Evolutionary conservation across 2,888 invertebrate species (phyloP).

Genomic region (Hedychridium roseum): DNA sequence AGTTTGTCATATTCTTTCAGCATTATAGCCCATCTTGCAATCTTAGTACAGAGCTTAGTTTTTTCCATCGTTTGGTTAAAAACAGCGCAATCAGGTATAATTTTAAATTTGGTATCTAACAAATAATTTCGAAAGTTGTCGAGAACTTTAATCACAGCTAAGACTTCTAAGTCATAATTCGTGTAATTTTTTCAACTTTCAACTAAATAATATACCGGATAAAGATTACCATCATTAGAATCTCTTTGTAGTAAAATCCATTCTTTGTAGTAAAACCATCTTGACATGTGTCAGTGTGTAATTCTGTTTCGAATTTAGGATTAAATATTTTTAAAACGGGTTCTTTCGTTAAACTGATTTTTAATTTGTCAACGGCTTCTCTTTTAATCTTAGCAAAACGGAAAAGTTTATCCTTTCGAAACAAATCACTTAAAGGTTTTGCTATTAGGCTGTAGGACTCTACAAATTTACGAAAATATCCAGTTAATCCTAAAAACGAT

Average conservation of each 20-base stretch:
- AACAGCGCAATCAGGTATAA: conserved; percentile 24
- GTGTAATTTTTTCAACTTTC: neutral
- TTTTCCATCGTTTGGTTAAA: conserved; percentile 1
- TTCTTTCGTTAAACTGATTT: conserved; percentile 1
- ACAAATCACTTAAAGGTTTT: conserved; percentile 17
- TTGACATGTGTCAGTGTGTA: conserved; percentile 20
- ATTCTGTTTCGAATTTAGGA: conserved; percentile 11
- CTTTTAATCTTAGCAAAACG: conserved; percentile 9
- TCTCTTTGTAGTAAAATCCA: conserved; percentile 4
- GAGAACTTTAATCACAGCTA: conserved; percentile 19
- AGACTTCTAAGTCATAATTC: conserved; percentile 15
- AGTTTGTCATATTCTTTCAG: neutral
- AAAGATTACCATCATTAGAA: neutral
- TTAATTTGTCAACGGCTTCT: conserved; percentile 14
- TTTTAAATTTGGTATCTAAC: conserved; percentile 5
- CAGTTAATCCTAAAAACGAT: conserved; percentile 9
- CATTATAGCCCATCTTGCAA: neutral
- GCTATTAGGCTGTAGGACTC: conserved; percentile 6
- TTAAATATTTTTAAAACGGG: conserved; percentile 26
- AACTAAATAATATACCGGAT: neutral
- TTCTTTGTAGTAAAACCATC: conserved; percentile 5
- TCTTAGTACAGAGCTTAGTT: neutral
- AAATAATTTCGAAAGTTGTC: conserved; percentile 20
- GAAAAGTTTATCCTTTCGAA: conserved; percentile 11
- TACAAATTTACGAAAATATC: conserved; percentile 23